phyloP scores from a whole-genome alignment of 2,888 invertebrate genomes.

The Tyria jacobaeae region DNA sequence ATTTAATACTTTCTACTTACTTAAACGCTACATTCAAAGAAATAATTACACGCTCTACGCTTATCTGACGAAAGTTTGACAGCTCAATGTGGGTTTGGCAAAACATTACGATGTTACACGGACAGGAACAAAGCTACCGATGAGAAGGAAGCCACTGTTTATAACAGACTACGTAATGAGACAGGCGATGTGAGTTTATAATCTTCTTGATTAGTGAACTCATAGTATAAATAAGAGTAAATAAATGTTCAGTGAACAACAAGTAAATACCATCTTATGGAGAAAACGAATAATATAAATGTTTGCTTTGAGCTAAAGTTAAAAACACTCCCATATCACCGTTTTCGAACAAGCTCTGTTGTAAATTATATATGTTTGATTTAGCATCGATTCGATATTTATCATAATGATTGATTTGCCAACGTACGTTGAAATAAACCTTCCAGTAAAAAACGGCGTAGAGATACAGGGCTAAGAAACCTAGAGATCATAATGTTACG shows the following conservation, averaged over 20 bases:
- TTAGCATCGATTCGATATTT: background rate
- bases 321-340: too few species aligned
- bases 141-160: slow-evolving; percentile 52
- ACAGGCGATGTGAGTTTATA: slow-evolving; percentile 37
- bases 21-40: slow-evolving; percentile 68
- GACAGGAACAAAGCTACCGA: slow-evolving; percentile 52
- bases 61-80: slow-evolving; percentile 76
- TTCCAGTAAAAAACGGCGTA: background rate
- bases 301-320: too few species aligned
- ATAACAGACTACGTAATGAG: slow-evolving; percentile 38
- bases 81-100: slow-evolving; percentile 75
- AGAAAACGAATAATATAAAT: background rate
- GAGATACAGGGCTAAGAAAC: too few species aligned
- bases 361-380: background rate
- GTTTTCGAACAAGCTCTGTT: too few species aligned
- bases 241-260: background rate
- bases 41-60: slow-evolving; percentile 76
- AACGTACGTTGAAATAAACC: background rate
- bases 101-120: slow-evolving; percentile 57
- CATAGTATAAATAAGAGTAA: background rate
- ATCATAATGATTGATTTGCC: background rate
- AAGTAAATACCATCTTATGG: background rate
- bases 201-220: slow-evolving; percentile 34
- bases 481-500: too few species aligned
- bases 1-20: slow-evolving; percentile 79